phyloP scores from a whole-genome alignment of 2,888 invertebrate genomes.

The Lumbricus terrestris region DNA sequence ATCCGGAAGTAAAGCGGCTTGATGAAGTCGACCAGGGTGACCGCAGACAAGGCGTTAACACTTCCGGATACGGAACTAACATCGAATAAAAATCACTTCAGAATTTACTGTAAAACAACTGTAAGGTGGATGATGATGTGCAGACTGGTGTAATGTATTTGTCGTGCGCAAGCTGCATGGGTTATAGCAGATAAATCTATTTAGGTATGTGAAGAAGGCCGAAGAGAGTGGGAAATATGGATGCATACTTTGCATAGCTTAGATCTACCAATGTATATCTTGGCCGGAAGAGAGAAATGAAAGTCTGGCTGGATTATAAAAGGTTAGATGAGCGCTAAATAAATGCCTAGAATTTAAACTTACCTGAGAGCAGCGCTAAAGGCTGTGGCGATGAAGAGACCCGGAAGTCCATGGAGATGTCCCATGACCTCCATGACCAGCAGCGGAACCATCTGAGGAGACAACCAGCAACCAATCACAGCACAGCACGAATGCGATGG shows the following conservation, averaged over 20 bases:
- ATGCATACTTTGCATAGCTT: too few species aligned
- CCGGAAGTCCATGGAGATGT: conserved; percentile 46
- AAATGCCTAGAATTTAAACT: neutral
- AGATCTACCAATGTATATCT: too few species aligned
- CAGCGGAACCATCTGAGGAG: conserved; percentile 36
- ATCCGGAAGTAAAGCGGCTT: conserved; percentile 67
- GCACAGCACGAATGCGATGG: too few species aligned
- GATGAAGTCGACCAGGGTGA: conserved; percentile 82
- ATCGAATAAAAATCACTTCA: neutral
- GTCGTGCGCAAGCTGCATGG: too few species aligned
- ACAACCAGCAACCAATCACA: neutral
- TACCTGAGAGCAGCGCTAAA: conserved; percentile 45
- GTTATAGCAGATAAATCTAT: too few species aligned
- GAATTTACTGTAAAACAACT: neutral
- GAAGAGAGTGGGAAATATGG: neutral
- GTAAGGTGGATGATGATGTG: neutral
- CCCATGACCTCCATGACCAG: conserved; percentile 50
- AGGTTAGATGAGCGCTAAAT: neutral
- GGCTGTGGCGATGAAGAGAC: conserved; percentile 49
- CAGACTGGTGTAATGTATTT: too few species aligned
- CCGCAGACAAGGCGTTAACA: conserved; percentile 84
- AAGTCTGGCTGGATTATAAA: neutral
- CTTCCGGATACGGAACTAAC: conserved; percentile 80
- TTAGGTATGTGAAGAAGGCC: neutral
- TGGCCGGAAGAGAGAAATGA: neutral